These are phyloP conservation scores for Ochropacha duplaris DNA, from an alignment of 2,888 invertebrate genomes.

Conservation along the genomic window DNA sequence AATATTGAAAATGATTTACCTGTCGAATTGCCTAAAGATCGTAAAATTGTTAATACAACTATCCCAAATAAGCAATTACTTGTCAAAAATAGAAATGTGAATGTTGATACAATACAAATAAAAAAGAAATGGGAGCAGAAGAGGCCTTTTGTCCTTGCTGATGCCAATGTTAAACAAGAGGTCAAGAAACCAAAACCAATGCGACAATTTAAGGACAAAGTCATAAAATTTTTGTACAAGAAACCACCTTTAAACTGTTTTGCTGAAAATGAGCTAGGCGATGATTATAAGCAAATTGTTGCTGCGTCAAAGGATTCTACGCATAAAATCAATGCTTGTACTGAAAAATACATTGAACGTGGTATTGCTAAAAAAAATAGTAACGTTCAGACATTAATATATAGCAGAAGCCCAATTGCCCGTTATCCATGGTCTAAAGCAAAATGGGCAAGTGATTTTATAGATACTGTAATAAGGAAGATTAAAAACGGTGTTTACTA, in stretches of 20 bases:
- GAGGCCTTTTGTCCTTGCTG: constrained; percentile 11
- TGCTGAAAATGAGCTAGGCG: constrained; percentile 12
- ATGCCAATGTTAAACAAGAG: constrained; percentile 22
- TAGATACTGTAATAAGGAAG: constrained; percentile 69
- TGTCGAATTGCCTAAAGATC: not conserved
- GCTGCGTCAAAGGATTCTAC: constrained; percentile 2
- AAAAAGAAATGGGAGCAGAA: constrained; percentile 19
- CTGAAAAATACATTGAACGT: constrained; percentile 14
- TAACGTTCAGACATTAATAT: not conserved
- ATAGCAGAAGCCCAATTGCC: constrained; percentile 12
- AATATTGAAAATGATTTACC: not conserved
- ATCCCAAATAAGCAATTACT: constrained; percentile 2
- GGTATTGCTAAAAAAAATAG: not conserved
- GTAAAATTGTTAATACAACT: constrained; percentile 5
- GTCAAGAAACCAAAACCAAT: constrained; percentile 40
- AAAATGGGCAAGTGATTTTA: constrained; percentile 64
- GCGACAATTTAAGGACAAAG: constrained; percentile 53
- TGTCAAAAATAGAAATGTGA: constrained; percentile 7
- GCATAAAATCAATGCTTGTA: constrained; percentile 21
- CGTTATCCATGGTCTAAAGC: constrained; percentile 52
- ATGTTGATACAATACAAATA: constrained; percentile 3
- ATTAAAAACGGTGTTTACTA: constrained; percentile 65
- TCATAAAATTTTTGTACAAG: constrained; percentile 57
- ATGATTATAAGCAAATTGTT: constrained; percentile 11
- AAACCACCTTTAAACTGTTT: constrained; percentile 32